These are phyloP conservation scores for Flabesymbios commensalis DNA, from an alignment of 2,888 invertebrate genomes.

Conservation along the genomic window DNA sequence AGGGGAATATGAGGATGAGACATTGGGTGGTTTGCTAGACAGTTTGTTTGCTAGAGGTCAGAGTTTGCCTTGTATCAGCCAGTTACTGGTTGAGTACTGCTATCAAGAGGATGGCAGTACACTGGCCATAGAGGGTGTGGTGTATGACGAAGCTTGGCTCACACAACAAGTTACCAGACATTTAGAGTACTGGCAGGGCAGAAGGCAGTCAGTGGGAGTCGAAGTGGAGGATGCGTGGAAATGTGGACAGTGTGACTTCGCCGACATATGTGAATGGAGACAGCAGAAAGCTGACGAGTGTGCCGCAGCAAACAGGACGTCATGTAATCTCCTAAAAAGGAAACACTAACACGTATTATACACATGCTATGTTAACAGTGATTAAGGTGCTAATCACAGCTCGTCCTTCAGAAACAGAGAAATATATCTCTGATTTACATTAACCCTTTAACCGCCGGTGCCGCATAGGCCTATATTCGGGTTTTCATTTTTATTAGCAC, in stretches of 20 bases:
- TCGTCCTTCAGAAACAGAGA: no score
- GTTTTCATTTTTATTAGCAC: no score
- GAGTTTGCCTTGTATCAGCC: slow-evolving; percentile 42
- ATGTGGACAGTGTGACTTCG: slow-evolving; percentile 52
- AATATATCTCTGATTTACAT: no score
- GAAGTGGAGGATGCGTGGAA: slow-evolving; percentile 60
- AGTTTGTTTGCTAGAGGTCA: slow-evolving; percentile 24
- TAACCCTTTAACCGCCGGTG: no score
- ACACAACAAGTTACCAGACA: slow-evolving; percentile 12
- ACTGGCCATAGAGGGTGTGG: slow-evolving; percentile 36
- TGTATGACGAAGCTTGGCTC: slow-evolving; percentile 40
- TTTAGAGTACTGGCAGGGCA: slow-evolving; percentile 47
- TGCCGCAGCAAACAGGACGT: not conserved
- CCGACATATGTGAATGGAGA: slow-evolving; percentile 53
- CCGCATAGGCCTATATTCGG: no score
- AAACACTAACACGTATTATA: no score
- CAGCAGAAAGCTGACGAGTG: slow-evolving; percentile 37
- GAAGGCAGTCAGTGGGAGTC: slow-evolving; percentile 45
- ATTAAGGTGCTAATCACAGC: no score
- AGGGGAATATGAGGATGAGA: slow-evolving; percentile 5
- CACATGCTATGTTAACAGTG: no score
- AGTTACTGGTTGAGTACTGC: slow-evolving; percentile 47
- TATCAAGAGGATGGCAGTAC: slow-evolving; percentile 44
- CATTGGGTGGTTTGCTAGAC: slow-evolving; percentile 37
- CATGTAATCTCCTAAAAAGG: no score